Base-by-base conservation (phyloP, 2,797 vertebrate species). In the Tinamus major region DNA sequence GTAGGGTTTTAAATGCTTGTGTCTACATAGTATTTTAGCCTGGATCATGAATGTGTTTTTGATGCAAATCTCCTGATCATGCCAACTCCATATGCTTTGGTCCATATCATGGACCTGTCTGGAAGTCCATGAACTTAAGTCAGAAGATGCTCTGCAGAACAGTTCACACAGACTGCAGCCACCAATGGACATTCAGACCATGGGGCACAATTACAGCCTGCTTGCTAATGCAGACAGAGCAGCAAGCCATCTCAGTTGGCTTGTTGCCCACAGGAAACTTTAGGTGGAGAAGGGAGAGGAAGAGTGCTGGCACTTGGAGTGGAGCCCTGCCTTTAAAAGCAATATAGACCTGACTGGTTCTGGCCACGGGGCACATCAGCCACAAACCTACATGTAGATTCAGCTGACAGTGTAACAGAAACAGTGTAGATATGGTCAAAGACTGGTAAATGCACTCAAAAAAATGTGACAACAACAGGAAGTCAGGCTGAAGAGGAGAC, bases 231-330 rank as follows among this genome's bases (percentile, higher is more conserved):
- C 10, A 63, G 35, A 51, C 17, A 0, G 1, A 74, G 51, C 2
- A 1, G 42, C 42, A 44, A 44, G 42, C 15, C 35, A 24, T 55
- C 61, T 46, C 9, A 2, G 35, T 42, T 11, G 3, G 41, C n/a
- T 81, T 41, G 31, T 2, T 91, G 44, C 35, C 51, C 33, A 63
- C 42, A 77, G 71, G 61, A 74, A 77, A 55, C 35, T 82, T 85
- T 16, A 48, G 19, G 46, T 41, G 2, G 3, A 8, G 31, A 56
- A 24, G 11, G 20, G 46, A 85, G 48, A 92, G 65, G 51, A 85
- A 80, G 65, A 91, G 33, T 19, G 8, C 49, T 86, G 1, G 8
- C 44, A 58, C 65, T 85, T 83, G 90, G 90, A 95, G 58, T 51
- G 48, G 21, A 93, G 65, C 90, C 68, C 59, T 78, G 69, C 11